Conservation (phyloP, 2,113 vertebrate genomes). For the Elephantulus edwardii region DNA sequence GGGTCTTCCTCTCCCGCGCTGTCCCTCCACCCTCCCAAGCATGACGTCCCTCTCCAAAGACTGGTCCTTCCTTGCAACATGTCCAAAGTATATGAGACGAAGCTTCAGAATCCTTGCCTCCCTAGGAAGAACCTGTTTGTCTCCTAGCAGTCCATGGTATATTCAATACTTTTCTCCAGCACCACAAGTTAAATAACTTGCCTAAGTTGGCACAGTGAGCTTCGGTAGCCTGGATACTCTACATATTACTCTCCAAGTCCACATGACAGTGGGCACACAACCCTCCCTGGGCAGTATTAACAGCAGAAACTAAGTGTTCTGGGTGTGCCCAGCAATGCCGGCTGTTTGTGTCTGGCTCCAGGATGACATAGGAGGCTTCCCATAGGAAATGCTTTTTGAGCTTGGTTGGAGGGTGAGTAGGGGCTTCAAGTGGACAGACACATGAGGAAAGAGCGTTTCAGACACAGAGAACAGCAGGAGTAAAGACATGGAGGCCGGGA, state of each 20-base stretch:
- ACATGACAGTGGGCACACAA: background rate
- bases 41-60: too few species aligned
- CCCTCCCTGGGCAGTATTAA: background rate
- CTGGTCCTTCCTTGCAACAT: too few species aligned
- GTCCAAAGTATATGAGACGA: too few species aligned
- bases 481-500: background rate
- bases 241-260: background rate
- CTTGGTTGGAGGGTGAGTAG: background rate
- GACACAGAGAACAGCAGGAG: background rate
- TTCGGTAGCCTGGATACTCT: background rate
- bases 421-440: background rate
- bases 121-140: too few species aligned
- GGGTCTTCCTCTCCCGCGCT: too few species aligned
- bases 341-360: background rate
- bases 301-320: background rate
- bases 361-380: background rate
- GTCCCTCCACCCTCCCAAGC: too few species aligned
- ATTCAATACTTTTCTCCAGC: too few species aligned
- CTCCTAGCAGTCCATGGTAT: too few species aligned
- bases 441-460: background rate
- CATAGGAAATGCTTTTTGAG: background rate
- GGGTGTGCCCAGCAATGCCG: too few species aligned
- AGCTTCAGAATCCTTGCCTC: too few species aligned
- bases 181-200: too few species aligned
- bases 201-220: background rate